Evolutionary conservation across 2,888 invertebrate genomes (phyloP).

Genomic region (Euplexia lucipara): DNA sequence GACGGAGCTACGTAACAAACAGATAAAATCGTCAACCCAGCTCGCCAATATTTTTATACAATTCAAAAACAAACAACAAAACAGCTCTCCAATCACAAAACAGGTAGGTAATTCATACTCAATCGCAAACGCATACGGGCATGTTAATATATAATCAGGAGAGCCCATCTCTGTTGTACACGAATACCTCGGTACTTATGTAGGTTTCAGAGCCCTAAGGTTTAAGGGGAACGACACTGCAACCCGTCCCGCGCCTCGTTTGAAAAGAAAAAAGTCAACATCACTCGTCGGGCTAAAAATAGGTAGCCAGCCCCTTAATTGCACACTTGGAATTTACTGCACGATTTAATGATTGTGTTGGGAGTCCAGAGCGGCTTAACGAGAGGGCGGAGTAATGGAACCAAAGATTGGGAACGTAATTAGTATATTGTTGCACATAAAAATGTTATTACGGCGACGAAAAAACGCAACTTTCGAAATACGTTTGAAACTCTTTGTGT

Average conservation of each 20-base stretch:
- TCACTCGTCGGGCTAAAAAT: constrained; percentile 83
- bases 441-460: constrained; percentile 60
- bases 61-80: constrained; percentile 48
- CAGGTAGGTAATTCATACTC: constrained; percentile 66
- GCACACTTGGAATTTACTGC: constrained; percentile 86
- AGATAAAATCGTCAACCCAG: constrained; percentile 27
- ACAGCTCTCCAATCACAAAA: constrained; percentile 59
- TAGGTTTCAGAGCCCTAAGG: constrained; percentile 68
- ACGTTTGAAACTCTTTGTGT: constrained; percentile 45
- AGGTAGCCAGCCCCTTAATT: constrained; percentile 84
- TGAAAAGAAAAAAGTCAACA: constrained; percentile 75
- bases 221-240: constrained; percentile 73
- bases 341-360: constrained; percentile 81
- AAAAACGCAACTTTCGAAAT: constrained; percentile 52
- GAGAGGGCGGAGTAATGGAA: constrained; percentile 71
- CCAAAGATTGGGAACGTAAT: constrained; percentile 73
- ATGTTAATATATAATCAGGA: constrained; percentile 71
- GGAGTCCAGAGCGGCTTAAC: constrained; percentile 62
- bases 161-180: constrained; percentile 66
- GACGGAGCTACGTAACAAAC: constrained; percentile 24
- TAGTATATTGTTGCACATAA: constrained; percentile 71
- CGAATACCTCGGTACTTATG: constrained; percentile 55
- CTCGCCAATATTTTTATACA: constrained; percentile 30
- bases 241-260: constrained; percentile 73
- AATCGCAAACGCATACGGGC: constrained; percentile 66